phyloP scores from a whole-genome alignment of 2,888 invertebrate species.

The Prosapia bicincta region DNA sequence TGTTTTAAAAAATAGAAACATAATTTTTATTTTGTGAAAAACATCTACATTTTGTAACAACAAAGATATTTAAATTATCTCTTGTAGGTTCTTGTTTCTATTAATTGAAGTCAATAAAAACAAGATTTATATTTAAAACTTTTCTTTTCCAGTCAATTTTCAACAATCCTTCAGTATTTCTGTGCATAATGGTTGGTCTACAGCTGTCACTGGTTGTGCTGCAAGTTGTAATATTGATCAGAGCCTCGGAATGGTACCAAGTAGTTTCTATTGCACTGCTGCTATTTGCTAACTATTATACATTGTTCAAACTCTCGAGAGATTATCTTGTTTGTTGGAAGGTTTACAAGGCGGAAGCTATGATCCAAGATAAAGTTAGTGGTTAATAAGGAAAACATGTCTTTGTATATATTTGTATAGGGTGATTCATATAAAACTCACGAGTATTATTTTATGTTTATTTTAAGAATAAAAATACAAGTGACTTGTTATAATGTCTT shows the following conservation, averaged over 20 bases:
- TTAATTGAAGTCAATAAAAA: too few species aligned
- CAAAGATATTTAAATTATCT: too few species aligned
- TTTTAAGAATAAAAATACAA: too few species aligned
- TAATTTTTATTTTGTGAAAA: too few species aligned
- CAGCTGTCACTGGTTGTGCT: slow-evolving; percentile 67
- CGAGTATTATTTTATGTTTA: too few species aligned
- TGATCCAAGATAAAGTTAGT: slow-evolving; percentile 60
- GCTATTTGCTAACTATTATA: slow-evolving; percentile 87
- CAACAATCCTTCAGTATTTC: slow-evolving; percentile 74
- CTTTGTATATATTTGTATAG: not conserved
- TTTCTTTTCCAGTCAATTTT: slow-evolving; percentile 73
- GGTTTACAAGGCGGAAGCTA: slow-evolving; percentile 69
- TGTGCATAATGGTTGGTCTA: slow-evolving; percentile 68
- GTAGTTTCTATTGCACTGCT: slow-evolving; percentile 81
- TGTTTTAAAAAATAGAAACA: too few species aligned
- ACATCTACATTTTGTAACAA: too few species aligned
- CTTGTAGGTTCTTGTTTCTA: too few species aligned
- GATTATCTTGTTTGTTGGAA: slow-evolving; percentile 84
- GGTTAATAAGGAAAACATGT: slow-evolving; percentile 17
- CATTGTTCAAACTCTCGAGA: slow-evolving; percentile 82
- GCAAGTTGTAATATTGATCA: slow-evolving; percentile 74
- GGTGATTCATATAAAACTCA: too few species aligned
- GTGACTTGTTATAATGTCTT: too few species aligned
- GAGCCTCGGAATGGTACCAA: slow-evolving; percentile 88
- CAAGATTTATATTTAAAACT: slow-evolving; percentile 5